These are phyloP conservation scores for Saguinus imperator DNA, from an alignment of 2,113 vertebrate species.

Conservation along the genomic window DNA sequence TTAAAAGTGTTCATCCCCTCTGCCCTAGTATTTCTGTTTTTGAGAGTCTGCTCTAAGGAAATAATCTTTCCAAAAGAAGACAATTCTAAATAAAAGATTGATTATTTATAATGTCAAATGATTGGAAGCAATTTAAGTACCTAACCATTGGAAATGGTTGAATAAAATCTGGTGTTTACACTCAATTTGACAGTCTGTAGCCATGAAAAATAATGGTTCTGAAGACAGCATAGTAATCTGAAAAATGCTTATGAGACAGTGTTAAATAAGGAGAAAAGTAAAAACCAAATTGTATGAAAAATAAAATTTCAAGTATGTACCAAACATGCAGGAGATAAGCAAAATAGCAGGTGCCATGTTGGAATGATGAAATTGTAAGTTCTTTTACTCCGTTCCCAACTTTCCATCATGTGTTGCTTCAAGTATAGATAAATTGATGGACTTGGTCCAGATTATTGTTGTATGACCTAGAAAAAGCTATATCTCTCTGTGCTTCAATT, in stretches of 20 bases:
- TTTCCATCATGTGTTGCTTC: neutral
- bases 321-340: neutral
- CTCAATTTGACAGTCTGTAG: neutral
- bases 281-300: neutral
- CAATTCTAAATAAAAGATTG: slow-evolving; percentile 9
- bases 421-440: slow-evolving; percentile 18
- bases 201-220: slow-evolving; percentile 41
- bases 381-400: neutral
- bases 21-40: neutral
- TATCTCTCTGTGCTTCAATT: neutral
- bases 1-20: neutral
- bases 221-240: neutral
- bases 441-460: neutral
- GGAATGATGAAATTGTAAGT: neutral
- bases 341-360: neutral
- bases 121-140: slow-evolving; percentile 32
- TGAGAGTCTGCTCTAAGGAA: neutral
- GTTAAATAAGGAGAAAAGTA: slow-evolving; percentile 20
- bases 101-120: slow-evolving; percentile 25
- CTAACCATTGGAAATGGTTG: slow-evolving; percentile 7
- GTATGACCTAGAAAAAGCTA: neutral
- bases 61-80: slow-evolving; percentile 11
- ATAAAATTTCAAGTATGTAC: slow-evolving; percentile 8
- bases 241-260: neutral
- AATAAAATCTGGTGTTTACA: slow-evolving; percentile 40